Evolutionary conservation across 2,888 invertebrate genomes (phyloP), one percentile per base, ranked within the genome.

Genomic region (Lasioglossum pauxillum): DNA sequence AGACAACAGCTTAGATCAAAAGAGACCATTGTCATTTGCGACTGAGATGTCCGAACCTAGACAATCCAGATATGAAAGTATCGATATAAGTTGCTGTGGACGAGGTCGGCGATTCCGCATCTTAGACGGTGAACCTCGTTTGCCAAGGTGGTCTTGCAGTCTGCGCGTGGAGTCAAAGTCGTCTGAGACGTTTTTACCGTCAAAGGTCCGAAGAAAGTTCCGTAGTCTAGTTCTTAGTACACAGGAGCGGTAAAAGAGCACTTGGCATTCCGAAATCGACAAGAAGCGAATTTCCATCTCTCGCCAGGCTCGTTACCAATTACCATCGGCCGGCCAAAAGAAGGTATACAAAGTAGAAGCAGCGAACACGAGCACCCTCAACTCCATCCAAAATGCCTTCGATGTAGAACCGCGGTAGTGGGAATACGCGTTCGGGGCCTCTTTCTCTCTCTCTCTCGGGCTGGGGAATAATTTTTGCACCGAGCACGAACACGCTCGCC

Each of bases 391-490:
- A 72, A 27, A 57, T 46, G 19, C 41, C 38, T 83, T 57, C 67
- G 19, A 23, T 69, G 79, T 31, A 12, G n/a, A 19, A 53, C 5
- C 46, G 12, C 10, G 27, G 73, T 46, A 14, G 49, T 27, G 77
- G 19, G 73, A 80, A 44, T 64, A 60, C 76, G 74, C 74, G 75
- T 78, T n/a, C 57, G 23, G 57, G 57, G n/a, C 57, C n/a, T 53
- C 53, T 53, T 10, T 53, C 57, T 57, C n/a, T 57, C 3, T 57
- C 31, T 31, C 31, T 31, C 19, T 23, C 10, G 60, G 46, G 31
- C 73, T 38, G 31, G 16, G 82, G 41, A 57, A 41, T 12, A 71
- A 84, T 83, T 84, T 81, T 88, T 82, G 31, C 78, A 53, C 44
- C 38, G 57, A 16, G 46, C 38, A 1, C 44, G 64, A 7, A 77